Evolutionary conservation across 2,113 vertebrate species (phyloP).

Genomic region (Sceloporus undulatus): DNA sequence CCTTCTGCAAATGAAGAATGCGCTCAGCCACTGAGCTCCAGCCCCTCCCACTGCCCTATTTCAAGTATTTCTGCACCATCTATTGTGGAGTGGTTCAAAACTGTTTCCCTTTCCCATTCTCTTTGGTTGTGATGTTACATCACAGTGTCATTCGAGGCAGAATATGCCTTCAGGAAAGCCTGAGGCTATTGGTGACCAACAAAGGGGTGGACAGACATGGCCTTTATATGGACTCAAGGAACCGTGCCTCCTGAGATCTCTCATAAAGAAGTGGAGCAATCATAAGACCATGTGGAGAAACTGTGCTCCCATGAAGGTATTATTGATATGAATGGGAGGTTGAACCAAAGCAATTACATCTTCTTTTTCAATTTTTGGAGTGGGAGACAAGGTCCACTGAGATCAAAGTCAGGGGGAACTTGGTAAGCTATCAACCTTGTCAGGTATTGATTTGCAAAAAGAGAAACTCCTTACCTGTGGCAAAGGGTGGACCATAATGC

Average conservation of each 20-base stretch:
- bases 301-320: background rate
- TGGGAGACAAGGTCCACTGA: background rate
- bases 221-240: background rate
- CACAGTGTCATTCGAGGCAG: background rate
- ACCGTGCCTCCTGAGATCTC: background rate
- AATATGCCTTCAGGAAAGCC: background rate
- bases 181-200: background rate
- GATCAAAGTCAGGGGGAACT: background rate
- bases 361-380: background rate
- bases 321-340: background rate
- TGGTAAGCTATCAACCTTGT: background rate
- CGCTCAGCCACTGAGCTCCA: background rate
- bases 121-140: background rate
- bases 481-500: background rate
- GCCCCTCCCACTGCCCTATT: conserved; percentile 3
- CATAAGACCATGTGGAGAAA: background rate
- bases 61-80: background rate
- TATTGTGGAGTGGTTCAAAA: background rate
- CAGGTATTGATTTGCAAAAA: background rate
- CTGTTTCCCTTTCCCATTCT: background rate
- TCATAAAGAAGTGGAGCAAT: background rate
- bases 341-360: background rate
- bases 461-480: background rate
- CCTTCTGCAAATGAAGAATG: background rate
- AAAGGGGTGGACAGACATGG: background rate